A percentile compares a stretch with the other conserved stretches of the same genome.
phyloP scores from a whole-genome alignment of 2,113 vertebrate species.

The Potamarius usumacintae region DNA sequence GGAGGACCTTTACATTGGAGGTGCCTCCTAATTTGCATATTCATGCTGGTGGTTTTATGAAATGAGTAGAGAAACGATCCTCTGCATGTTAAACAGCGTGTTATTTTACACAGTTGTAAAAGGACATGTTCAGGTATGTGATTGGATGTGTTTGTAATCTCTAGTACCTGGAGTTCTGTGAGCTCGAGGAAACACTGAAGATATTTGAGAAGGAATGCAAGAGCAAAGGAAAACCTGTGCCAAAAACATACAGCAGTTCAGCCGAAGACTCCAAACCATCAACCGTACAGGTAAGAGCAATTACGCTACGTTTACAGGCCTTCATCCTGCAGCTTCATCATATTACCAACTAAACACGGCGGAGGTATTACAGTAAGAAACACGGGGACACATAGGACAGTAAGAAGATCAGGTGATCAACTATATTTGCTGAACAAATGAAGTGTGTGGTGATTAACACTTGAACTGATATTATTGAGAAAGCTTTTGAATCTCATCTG shows the following conservation, averaged over 20 bases:
- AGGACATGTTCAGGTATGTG: not conserved
- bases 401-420: not conserved
- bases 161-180: conserved; percentile 88
- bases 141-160: conserved; percentile 16
- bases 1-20: not conserved
- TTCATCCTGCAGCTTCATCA: not conserved
- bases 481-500: too few species aligned
- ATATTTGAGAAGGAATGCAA: conserved; percentile 89
- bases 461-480: not conserved
- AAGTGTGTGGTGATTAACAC: not conserved
- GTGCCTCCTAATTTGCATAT: not conserved
- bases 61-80: not conserved
- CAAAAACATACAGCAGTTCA: conserved; percentile 68
- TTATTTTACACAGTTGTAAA: not conserved
- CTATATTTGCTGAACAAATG: not conserved
- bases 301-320: not conserved
- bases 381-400: not conserved
- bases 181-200: conserved; percentile 85
- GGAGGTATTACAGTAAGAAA: not conserved
- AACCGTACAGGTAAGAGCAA: conserved; percentile 77
- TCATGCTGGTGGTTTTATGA: not conserved
- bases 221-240: conserved; percentile 83
- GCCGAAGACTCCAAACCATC: conserved; percentile 70
- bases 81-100: not conserved
- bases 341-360: not conserved